phyloP scores from a whole-genome alignment of 2,113 vertebrate genomes.

The Gavia stellata region DNA sequence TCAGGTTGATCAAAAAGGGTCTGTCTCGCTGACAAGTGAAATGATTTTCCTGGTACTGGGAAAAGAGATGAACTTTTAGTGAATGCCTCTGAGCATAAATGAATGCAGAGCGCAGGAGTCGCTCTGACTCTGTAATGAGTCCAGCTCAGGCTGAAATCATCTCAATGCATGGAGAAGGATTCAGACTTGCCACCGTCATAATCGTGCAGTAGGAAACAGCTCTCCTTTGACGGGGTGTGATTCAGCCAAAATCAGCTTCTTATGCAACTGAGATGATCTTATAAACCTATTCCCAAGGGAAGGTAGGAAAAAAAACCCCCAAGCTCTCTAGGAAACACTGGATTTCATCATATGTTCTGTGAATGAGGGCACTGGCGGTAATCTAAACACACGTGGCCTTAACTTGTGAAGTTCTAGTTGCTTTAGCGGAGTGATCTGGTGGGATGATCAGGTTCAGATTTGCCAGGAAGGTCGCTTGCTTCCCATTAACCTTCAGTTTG shows the following conservation, averaged over 20 bases:
- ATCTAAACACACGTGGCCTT: not conserved
- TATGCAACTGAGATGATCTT: not conserved
- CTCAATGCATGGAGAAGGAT: not conserved
- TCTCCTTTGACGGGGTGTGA: not conserved
- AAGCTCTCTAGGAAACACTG: not conserved
- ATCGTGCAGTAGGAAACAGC: not conserved
- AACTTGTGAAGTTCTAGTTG: no score
- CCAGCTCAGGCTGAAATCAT: not conserved
- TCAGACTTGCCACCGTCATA: accelerated
- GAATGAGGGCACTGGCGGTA: not conserved
- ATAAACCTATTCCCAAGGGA: not conserved
- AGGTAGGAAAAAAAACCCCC: not conserved
- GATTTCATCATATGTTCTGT: not conserved
- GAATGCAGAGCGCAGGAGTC: not conserved
- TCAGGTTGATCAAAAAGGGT: not conserved
- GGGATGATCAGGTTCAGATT: not conserved
- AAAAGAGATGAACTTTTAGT: not conserved
- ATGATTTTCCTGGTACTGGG: not conserved
- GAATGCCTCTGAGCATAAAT: not conserved
- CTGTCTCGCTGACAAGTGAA: not conserved
- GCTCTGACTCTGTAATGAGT: not conserved
- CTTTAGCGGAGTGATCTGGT: not conserved
- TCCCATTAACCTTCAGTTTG: not conserved
- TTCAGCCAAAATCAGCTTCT: not conserved
- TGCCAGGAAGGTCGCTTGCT: not conserved